Percentiles rank a stretch among this genome's conserved stretches.
phyloP scores from a whole-genome alignment of 1,140 invertebrate genomes.

The Megalopta genalis region DNA sequence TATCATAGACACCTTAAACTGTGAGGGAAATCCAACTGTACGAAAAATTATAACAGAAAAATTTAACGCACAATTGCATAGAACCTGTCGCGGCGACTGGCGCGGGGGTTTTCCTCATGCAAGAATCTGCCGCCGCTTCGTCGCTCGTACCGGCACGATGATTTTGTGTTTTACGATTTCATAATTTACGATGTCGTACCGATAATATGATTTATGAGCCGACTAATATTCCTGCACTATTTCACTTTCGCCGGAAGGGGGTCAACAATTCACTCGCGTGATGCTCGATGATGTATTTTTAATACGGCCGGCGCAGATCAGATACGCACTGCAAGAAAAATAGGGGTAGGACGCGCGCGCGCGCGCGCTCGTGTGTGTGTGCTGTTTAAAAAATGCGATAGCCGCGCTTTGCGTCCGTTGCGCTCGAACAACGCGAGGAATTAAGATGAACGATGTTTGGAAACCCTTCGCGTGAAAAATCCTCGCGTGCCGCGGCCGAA shows the following conservation, averaged over 20 bases:
- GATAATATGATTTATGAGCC: conserved; percentile 13
- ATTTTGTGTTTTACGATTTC: conserved; percentile 5
- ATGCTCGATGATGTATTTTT: background rate
- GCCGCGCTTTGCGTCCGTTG: background rate
- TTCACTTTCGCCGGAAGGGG: background rate
- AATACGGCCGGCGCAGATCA: background rate
- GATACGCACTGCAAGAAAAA: background rate
- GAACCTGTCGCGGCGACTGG: too few species aligned
- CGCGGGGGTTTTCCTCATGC: background rate
- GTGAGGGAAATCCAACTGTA: too few species aligned
- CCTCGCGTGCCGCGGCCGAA: conserved; percentile 15
- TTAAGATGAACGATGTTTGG: conserved; percentile 10
- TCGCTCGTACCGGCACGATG: background rate
- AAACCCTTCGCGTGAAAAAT: conserved; percentile 23
- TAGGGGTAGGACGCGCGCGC: too few species aligned
- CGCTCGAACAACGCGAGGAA: background rate
- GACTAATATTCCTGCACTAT: background rate
- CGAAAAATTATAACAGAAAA: too few species aligned
- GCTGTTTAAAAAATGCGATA: background rate
- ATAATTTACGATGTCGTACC: background rate
- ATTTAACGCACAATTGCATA: too few species aligned
- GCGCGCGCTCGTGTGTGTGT: too few species aligned
- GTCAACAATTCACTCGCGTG: conserved; percentile 13
- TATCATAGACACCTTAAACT: too few species aligned
- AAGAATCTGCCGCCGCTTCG: background rate